phyloP scores from a whole-genome alignment of 37 sponge, comb jelly and placozoan genomes.

The Beroe forskalii region DNA sequence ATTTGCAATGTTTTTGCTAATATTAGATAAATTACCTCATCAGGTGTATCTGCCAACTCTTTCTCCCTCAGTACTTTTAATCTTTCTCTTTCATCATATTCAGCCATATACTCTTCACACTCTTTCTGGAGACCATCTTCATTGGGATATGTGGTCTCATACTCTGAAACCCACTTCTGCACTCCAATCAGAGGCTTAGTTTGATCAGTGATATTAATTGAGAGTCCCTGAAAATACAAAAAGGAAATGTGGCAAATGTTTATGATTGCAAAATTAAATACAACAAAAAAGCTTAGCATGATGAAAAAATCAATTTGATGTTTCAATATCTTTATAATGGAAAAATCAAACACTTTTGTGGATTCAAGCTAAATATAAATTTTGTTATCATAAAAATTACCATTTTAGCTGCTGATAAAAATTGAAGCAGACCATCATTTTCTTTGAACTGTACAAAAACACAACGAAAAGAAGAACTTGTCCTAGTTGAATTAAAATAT shows the following conservation, averaged over 20 bases:
- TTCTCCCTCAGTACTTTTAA: slow-evolving; percentile 23
- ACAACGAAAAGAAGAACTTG: slow-evolving; percentile 12
- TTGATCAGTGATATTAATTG: not conserved
- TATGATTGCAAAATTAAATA: not conserved
- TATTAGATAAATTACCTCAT: slow-evolving; percentile 28
- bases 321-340: not conserved
- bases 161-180: not conserved
- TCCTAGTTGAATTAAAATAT: not conserved
- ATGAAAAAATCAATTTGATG: not conserved
- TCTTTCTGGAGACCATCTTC: slow-evolving; percentile 12
- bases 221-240: not conserved
- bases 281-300: not conserved
- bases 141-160: slow-evolving; percentile 12
- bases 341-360: too few species aligned
- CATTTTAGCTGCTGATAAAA: slow-evolving; percentile 19
- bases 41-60: slow-evolving; percentile 50
- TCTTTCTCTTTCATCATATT: slow-evolving; percentile 23
- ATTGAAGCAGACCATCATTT: not conserved
- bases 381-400: not conserved
- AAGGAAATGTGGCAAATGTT: not conserved
- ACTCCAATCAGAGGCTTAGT: slow-evolving; percentile 7
- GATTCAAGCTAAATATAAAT: too few species aligned
- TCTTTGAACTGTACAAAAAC: slow-evolving; percentile 31
- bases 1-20: not conserved
- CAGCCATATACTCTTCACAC: slow-evolving; percentile 58